Percentiles rank a stretch among this genome's conserved stretches.
Conservation (phyloP, 2,888 invertebrate genomes). For the Heliconius ethilla region DNA sequence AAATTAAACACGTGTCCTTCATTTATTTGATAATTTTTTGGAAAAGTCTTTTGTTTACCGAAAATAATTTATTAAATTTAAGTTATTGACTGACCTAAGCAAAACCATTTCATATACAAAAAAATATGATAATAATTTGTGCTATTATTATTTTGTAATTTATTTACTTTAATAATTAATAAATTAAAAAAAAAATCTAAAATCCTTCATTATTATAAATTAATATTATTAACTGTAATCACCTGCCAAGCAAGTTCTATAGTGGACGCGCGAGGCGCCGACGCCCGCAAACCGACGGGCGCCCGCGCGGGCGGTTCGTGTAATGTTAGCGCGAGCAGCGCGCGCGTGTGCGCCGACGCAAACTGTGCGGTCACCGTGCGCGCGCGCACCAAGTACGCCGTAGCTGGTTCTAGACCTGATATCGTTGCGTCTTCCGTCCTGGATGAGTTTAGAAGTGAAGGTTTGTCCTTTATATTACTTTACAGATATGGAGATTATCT, state of each 20-base stretch:
- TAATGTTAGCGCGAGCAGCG: slow-evolving; percentile 69
- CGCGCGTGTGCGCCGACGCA: slow-evolving; percentile 73
- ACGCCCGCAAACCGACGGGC: slow-evolving; percentile 68
- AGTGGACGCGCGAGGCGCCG: slow-evolving; percentile 68
- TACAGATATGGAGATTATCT: background rate
- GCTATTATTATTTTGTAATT: too few species aligned
- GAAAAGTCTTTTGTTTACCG: background rate
- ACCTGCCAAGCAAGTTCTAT: slow-evolving; percentile 78
- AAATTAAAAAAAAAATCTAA: too few species aligned
- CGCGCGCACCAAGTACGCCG: slow-evolving; percentile 73
- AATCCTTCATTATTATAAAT: too few species aligned
- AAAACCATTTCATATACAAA: too few species aligned
- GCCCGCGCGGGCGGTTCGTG: slow-evolving; percentile 75
- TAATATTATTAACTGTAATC: background rate
- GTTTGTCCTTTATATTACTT: background rate
- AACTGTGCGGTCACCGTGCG: slow-evolving; percentile 75
- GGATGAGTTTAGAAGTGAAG: background rate
- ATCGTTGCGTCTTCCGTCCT: slow-evolving; percentile 73
- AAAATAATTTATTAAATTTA: background rate
- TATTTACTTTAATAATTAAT: too few species aligned
- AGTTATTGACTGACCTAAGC: background rate
- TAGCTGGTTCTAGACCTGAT: slow-evolving; percentile 74
- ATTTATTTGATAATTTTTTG: background rate
- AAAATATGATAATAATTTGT: too few species aligned
- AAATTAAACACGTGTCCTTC: slow-evolving; percentile 16